phyloP scores from a whole-genome alignment of 2,888 invertebrate genomes.

The Andrena camellia region DNA sequence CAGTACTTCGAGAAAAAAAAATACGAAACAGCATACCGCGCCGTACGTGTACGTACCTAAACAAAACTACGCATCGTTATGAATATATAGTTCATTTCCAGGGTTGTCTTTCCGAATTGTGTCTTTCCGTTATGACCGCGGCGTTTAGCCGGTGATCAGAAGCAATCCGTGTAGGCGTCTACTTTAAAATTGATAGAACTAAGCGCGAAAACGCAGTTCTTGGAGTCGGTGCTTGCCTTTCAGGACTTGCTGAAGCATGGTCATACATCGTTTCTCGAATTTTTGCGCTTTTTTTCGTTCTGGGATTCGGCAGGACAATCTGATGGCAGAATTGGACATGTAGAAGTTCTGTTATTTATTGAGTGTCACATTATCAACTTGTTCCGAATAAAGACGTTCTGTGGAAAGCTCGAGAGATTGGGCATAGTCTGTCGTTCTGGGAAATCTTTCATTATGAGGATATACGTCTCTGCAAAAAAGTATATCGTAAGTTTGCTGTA shows the following conservation, averaged over 20 bases:
- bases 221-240: constrained; percentile 17
- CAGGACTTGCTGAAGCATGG: constrained; percentile 5
- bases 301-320: constrained; percentile 78
- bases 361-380: constrained; percentile 83
- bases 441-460: constrained; percentile 46
- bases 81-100: constrained; percentile 81
- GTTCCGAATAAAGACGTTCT: constrained; percentile 82
- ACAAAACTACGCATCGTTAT: constrained; percentile 82
- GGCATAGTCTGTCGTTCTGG: constrained; percentile 80
- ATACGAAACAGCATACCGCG: constrained; percentile 74
- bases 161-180: constrained; percentile 27
- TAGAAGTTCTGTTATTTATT: constrained; percentile 84
- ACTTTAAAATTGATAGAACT: constrained; percentile 9
- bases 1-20: constrained; percentile 64
- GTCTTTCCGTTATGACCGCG: constrained; percentile 19
- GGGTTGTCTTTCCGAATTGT: constrained; percentile 77
- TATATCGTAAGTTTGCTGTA: not conserved
- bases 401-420: constrained; percentile 82
- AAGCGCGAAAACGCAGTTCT: constrained; percentile 3
- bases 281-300: constrained; percentile 34
- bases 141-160: constrained; percentile 16
- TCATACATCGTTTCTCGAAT: constrained; percentile 26
- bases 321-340: constrained; percentile 80
- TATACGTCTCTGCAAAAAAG: not conserved
- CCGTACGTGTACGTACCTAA: constrained; percentile 82